phyloP scores from a whole-genome alignment of 2,888 invertebrate species.

The Linyphia triangularis region DNA sequence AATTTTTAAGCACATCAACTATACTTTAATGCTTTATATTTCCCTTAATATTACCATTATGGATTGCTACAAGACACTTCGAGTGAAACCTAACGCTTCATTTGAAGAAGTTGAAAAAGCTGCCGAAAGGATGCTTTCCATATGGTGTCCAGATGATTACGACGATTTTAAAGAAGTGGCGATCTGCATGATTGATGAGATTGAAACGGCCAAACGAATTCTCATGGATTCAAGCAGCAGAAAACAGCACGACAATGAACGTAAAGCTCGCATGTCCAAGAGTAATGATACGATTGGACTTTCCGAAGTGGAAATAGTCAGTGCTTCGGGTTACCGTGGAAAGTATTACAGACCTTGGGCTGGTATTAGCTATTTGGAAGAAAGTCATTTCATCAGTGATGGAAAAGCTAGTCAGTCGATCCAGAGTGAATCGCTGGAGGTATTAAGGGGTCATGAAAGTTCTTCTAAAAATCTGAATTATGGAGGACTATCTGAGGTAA shows the following conservation, averaged over 20 bases:
- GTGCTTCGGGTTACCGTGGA: neutral
- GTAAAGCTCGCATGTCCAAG: neutral
- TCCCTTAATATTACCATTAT: neutral
- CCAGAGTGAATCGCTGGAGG: neutral
- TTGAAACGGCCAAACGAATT: slow-evolving; percentile 19
- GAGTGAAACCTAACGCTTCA: slow-evolving; percentile 16
- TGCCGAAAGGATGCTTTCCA: neutral
- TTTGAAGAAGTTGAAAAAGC: slow-evolving; percentile 28
- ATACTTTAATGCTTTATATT: neutral
- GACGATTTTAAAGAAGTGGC: slow-evolving; percentile 36
- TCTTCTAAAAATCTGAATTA: neutral
- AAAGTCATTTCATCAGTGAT: neutral
- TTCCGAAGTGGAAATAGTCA: neutral
- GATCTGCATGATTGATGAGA: slow-evolving; percentile 14
- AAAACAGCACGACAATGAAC: neutral
- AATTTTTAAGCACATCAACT: neutral
- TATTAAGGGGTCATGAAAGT: neutral
- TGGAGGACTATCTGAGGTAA: no score
- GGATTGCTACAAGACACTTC: slow-evolving; percentile 37
- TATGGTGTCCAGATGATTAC: slow-evolving; percentile 44
- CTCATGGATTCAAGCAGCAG: slow-evolving; percentile 1
- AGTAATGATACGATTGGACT: neutral
- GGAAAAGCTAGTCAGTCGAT: neutral
- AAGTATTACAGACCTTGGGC: slow-evolving; percentile 18
- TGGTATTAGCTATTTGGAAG: neutral